Percentiles rank a stretch among this genome's conserved stretches.
These are phyloP conservation scores for Zoanthus solanderi DNA, from an alignment of 92 coral and sea anemone genomes.

Conservation along the genomic window DNA sequence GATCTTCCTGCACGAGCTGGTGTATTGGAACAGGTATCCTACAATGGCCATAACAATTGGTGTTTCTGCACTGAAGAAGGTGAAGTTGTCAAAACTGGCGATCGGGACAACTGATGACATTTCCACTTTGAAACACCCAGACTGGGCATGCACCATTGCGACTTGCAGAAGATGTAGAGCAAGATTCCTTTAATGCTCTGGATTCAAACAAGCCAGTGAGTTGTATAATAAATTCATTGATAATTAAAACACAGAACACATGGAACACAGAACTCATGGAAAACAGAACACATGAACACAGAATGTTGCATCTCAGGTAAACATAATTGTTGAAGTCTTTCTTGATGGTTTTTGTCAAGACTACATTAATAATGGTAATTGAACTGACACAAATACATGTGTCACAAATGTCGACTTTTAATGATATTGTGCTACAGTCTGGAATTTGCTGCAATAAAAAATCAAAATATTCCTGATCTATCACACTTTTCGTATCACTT, in stretches of 20 bases:
- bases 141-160: slow-evolving; percentile 60
- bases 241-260: background rate
- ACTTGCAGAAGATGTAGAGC: slow-evolving; percentile 37
- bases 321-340: too few relatives aligned
- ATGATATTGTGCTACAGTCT: too few relatives aligned
- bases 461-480: too few relatives aligned
- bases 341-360: too few relatives aligned
- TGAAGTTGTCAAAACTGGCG: slow-evolving; percentile 48
- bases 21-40: slow-evolving; percentile 57
- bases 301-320: too few relatives aligned
- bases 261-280: too few relatives aligned
- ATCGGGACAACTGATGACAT: slow-evolving; percentile 1
- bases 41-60: slow-evolving; percentile 57
- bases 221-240: background rate
- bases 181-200: slow-evolving; percentile 53
- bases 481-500: too few relatives aligned
- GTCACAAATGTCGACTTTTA: too few relatives aligned
- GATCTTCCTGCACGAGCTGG: slow-evolving; percentile 74
- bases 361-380: too few relatives aligned
- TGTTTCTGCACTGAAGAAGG: slow-evolving; percentile 55
- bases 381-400: too few relatives aligned
- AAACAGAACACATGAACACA: too few relatives aligned
- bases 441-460: too few relatives aligned
- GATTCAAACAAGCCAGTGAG: slow-evolving; percentile 52
- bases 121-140: slow-evolving; percentile 46